Base-by-base conservation (phyloP, 2,888 invertebrate genomes). In the Eulithis prunata region DNA sequence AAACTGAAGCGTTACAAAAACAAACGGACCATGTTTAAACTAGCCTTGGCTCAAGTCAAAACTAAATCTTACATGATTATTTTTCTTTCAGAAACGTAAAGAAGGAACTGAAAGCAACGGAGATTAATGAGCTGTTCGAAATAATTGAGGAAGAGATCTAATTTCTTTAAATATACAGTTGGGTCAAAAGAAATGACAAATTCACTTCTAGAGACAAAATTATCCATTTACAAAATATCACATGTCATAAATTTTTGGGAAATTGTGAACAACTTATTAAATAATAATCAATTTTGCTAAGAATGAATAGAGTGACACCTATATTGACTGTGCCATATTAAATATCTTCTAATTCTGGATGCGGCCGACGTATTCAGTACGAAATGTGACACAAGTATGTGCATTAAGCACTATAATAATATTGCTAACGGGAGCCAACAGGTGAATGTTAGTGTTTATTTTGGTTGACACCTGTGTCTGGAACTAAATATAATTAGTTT, bases 391-490 rank as follows among this genome's bases (percentile, higher is more conserved):
- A 75, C 47, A 71, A 68, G 69, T 67, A 75, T 69, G 67, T 61
- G 69, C 70, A 69, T 75, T 70, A 73, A 72, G 74, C 71, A 73
- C 74, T 72, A 65, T 51, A 67, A 73, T 75, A 71, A 75, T 76
- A 75, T 71, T 71, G 73, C 75, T 71, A 78, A 80, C 74, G 73
- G 69, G 72, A 70, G 61, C 65, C 64, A 71, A 71, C 82, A 84
- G 83, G 81, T 85, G 84, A 72, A 57, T 64, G 58, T 71, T 59
- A 55, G 62, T 68, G 76, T 80, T 78, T 74, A 80, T 81, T 81
- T 85, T 76, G 70, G 77, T 75, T 75, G 75, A 70, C 82, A 85
- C 78, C 81, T 85, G 80, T 75, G 74, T 74, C 71, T 74, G 71
- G 75, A 73, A 71, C 74, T 69, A 71, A 76, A 65, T 64, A 62